These are phyloP conservation scores for Calosoma granatense DNA, from an alignment of 1,140 invertebrate species.

Conservation along the genomic window DNA sequence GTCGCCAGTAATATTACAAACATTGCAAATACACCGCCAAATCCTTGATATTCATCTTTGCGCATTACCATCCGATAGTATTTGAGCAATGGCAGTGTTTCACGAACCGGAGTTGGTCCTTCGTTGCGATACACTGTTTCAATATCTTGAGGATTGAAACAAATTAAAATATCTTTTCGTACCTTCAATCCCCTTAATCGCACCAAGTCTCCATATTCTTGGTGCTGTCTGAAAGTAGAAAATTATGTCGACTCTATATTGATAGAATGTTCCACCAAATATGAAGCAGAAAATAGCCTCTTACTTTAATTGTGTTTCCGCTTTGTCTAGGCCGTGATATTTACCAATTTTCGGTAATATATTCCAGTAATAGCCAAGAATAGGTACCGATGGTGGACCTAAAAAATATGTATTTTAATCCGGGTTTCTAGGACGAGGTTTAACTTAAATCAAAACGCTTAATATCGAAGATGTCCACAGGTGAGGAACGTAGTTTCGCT, in stretches of 20 bases:
- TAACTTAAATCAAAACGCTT: too few species aligned
- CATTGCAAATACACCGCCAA: constrained; percentile 3
- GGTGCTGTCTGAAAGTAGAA: too few species aligned
- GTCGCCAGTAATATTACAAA: too few species aligned
- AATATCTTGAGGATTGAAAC: neutral
- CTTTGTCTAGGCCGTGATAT: neutral
- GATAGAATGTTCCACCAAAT: too few species aligned
- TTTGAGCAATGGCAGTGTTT: constrained; percentile 4
- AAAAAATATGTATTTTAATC: too few species aligned
- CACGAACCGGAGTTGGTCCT: constrained; percentile 15
- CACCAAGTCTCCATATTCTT: neutral
- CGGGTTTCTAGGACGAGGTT: too few species aligned
- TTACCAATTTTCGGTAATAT: neutral
- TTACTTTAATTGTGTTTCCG: too few species aligned
- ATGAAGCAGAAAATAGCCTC: too few species aligned
- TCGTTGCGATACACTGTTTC: constrained; percentile 16
- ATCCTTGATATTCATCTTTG: constrained; percentile 14
- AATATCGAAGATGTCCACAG: too few species aligned
- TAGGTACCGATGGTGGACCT: neutral
- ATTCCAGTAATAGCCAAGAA: neutral
- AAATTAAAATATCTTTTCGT: neutral
- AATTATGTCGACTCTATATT: too few species aligned
- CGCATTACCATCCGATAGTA: constrained; percentile 13
- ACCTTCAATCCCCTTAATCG: neutral
- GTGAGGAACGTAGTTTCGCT: too few species aligned